Conservation (phyloP, 2,113 vertebrate species). For the Platysternon megacephalum region DNA sequence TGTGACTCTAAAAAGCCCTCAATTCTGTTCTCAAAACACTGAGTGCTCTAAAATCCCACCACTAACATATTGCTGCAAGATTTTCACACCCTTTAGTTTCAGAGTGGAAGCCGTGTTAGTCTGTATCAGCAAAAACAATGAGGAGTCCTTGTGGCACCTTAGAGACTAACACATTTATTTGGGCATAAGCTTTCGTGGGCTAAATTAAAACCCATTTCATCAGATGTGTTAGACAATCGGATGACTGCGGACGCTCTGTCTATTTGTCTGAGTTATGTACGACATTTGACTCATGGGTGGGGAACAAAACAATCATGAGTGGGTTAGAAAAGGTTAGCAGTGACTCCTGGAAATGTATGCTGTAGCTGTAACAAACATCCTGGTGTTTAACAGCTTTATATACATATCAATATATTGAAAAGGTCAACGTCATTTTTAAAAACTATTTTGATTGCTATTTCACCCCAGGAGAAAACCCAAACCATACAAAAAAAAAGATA, state of each 20-base stretch:
- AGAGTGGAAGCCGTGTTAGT: too few relatives aligned
- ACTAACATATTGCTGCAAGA: not conserved
- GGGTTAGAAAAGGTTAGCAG: not conserved
- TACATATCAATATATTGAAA: not conserved
- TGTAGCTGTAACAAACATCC: not conserved
- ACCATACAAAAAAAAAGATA: too few relatives aligned
- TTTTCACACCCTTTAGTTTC: not conserved
- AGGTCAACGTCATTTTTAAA: not conserved
- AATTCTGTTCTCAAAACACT: not conserved
- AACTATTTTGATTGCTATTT: not conserved
- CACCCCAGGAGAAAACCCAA: not conserved
- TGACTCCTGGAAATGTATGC: conserved; percentile 14
- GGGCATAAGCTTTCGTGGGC: not conserved
- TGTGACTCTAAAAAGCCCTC: not conserved
- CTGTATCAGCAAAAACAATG: too few relatives aligned
- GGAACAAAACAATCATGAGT: conserved; percentile 35
- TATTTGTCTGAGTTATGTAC: not conserved
- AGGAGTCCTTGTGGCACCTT: too few relatives aligned
- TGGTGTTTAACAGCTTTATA: not conserved
- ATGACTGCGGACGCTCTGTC: not conserved
- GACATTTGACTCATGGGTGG: conserved; percentile 25
- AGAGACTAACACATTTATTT: not conserved
- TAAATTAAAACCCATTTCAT: not conserved
- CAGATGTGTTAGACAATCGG: not conserved
- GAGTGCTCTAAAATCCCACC: not conserved